These are phyloP conservation scores for Ficedula albicollis DNA, from an alignment of 2,797 vertebrate species.

Conservation along the genomic window DNA sequence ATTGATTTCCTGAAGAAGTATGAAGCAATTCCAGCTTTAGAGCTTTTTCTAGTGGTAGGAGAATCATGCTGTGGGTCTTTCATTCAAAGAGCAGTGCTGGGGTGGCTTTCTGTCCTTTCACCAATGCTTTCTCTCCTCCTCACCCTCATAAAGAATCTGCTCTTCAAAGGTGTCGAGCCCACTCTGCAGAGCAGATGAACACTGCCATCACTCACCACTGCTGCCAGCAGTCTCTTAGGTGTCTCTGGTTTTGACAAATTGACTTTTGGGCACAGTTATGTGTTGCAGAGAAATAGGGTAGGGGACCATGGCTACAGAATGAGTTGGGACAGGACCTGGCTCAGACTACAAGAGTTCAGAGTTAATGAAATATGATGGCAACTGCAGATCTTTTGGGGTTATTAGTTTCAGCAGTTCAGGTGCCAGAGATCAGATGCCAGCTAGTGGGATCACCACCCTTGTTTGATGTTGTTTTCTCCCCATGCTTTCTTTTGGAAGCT, in stretches of 20 bases:
- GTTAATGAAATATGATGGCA: not conserved
- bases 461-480: not conserved
- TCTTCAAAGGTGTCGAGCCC: not conserved
- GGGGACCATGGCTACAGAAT: not conserved
- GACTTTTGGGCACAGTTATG: not conserved
- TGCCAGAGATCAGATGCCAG: not conserved
- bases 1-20: not conserved
- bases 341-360: not conserved
- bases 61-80: not conserved
- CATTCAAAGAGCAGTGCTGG: not conserved
- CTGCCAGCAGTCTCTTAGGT: not conserved
- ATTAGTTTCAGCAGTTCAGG: not conserved
- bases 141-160: not conserved
- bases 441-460: rapidly evolving
- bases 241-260: not conserved
- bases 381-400: not conserved
- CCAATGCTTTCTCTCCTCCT: not conserved
- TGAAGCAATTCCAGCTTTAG: not conserved
- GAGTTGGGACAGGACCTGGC: not conserved
- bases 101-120: not conserved
- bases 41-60: not conserved
- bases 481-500: not conserved
- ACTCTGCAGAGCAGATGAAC: not conserved
- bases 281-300: not conserved
- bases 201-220: not conserved